A percentile compares a stretch with the other conserved stretches of the same genome.
Evolutionary conservation across 2,888 invertebrate genomes (phyloP).

Genomic region (Neelides folsomi): DNA sequence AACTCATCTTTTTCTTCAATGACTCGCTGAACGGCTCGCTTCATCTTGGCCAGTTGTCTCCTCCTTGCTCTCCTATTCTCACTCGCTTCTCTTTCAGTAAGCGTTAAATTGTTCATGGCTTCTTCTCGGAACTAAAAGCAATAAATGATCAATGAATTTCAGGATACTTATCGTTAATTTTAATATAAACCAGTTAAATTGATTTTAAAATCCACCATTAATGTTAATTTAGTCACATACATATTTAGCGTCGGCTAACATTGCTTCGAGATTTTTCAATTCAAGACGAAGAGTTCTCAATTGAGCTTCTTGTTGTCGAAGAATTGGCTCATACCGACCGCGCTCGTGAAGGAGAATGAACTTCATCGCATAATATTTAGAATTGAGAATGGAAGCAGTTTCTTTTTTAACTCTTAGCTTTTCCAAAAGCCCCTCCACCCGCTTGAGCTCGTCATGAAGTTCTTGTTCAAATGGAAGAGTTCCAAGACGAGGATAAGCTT

Average conservation of each 20-base stretch:
- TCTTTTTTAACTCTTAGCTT: constrained; percentile 1
- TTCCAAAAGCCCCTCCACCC: not conserved
- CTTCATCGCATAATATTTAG: not conserved
- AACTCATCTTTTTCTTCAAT: not conserved
- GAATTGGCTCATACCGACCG: not conserved
- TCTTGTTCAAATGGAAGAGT: not conserved
- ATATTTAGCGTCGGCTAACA: not conserved
- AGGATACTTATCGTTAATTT: not conserved
- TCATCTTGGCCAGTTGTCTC: not conserved
- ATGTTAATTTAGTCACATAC: not conserved
- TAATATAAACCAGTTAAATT: not conserved
- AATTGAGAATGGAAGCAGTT: not conserved
- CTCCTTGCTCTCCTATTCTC: not conserved
- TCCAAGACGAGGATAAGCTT: not conserved
- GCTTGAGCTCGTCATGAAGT: not conserved
- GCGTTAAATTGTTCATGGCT: not conserved
- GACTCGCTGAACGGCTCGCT: constrained; percentile 1
- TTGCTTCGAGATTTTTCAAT: not conserved
- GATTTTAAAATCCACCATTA: not conserved
- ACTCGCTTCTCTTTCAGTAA: not conserved
- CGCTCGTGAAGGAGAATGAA: not conserved
- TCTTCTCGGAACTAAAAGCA: not conserved
- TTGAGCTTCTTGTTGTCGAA: not conserved
- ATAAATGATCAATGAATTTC: too few species aligned
- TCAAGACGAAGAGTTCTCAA: not conserved